Base-by-base conservation (phyloP, 2,113 vertebrate genomes). In the Clinocottus analis region DNA sequence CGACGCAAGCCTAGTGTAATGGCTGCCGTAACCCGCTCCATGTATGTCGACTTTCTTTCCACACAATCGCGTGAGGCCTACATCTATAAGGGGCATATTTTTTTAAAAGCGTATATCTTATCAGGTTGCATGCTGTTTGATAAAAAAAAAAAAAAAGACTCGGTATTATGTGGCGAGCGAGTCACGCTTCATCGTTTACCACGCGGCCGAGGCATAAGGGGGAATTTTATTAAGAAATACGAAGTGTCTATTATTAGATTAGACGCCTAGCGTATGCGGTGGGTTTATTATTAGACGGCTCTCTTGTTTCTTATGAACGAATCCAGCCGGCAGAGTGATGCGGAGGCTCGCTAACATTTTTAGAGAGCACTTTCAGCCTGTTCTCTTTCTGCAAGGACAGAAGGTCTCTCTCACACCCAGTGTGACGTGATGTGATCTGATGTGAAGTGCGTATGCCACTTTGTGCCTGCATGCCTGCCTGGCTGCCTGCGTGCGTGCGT, bases 331-430 rank as follows among this genome's bases (percentile, higher is more conserved):
- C 2, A 2, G 45, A 86, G 67, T 47, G 56, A 84, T 61, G 59
- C 27, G 49, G 56, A 33, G 72, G 60, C 61, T 74, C 17, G 45
- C 55, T 70, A 86, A 82, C 75, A 62, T 80, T 91, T 66, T 75
- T 63, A 76, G 62, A 79, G 87, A 86, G 86, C 87, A 82, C 85
- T 89, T 87, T 77, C 80, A 86, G 79, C 65, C 53, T 53, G 77
- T 77, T 87, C 79, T 84, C 83, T 86, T 73, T 84, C 63, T 56
- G 77, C 90, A 91, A 89, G 92, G 88, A 91, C 90, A 92, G 89
- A 92, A 89, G 90, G 85, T 90, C 89, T 85, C 78, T 25, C 87
- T 91, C 87, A 78, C 90, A 89, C 86, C 85, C 85, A 23, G 65
- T 59, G 77, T 89, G 85, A 91, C 79, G 88, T 86, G 89, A 91